Conservation (phyloP, 2,888 invertebrate species). For the Trissolcus brochymenae region DNA sequence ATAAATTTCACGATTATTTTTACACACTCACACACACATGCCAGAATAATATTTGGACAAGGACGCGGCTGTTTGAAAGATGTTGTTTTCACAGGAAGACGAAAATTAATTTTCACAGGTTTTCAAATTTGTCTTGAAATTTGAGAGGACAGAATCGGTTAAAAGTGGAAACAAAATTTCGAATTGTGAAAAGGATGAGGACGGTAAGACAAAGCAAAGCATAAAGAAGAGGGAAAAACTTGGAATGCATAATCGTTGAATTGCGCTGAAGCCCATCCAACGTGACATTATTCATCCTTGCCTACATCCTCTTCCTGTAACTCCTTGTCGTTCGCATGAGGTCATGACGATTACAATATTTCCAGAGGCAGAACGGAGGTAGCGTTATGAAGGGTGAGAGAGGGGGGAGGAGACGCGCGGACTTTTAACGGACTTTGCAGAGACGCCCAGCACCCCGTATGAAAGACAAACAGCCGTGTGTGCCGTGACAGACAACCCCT, state of each 20-base stretch:
- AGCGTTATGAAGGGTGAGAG: too few species aligned
- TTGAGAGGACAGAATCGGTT: too few species aligned
- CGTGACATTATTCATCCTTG: constrained; percentile 52
- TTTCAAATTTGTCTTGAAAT: too few species aligned
- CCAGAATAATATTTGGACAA: too few species aligned
- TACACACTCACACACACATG: neutral
- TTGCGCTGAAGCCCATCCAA: constrained; percentile 23
- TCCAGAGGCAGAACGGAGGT: constrained; percentile 23
- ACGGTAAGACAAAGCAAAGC: neutral
- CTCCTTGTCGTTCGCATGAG: constrained; percentile 31
- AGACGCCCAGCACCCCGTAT: constrained; percentile 48
- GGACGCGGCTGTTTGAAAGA: too few species aligned
- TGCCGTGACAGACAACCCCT: constrained; percentile 72
- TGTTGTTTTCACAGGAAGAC: too few species aligned
- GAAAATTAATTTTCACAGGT: too few species aligned
- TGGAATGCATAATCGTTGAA: constrained; percentile 25
- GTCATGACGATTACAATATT: constrained; percentile 44
- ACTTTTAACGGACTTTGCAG: constrained; percentile 48
- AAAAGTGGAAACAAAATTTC: too few species aligned
- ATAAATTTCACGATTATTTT: neutral
- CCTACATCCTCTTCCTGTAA: constrained; percentile 53
- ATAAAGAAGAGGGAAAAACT: neutral
- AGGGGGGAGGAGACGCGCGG: neutral
- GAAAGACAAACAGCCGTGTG: constrained; percentile 69
- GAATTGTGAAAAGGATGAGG: too few species aligned